Evolutionary conservation across 2,888 invertebrate species (phyloP), one percentile per base, ranked within the genome.

Genomic region (Gordius sp.): DNA sequence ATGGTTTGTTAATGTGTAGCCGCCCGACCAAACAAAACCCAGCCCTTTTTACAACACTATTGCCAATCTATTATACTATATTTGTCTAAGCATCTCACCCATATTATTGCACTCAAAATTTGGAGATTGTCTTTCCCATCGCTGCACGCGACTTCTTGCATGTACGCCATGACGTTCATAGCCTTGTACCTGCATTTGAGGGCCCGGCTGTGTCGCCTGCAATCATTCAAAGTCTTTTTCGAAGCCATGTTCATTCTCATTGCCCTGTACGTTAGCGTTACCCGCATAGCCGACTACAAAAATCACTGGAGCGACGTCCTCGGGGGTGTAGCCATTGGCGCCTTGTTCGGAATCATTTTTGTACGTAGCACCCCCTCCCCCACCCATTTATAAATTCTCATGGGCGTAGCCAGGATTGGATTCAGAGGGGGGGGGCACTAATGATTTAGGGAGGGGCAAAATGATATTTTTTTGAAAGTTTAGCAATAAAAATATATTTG

Each of bases 171-270:
- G 47, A 23, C 20, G 47, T 47, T 47, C 20, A 47, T 20, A n/a
- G 47, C 47, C 20, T 23, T 47, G 4, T 47, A 47, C 47, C 20
- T 47, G 47, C 47, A 47, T 20, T 23, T 47, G 4, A 47, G 47
- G 20, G 47, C 47, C 4, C 8, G 47, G 20, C 20, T 47, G 20
- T 47, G 47, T 23, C 8, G 47, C n/a, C 23, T 47, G 8, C 47
- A 47, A 47, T 47, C 47, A n/a, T 47, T 47, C 47, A 47, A 47
- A 20, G 4, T 20, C 4, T 47, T 47, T 20, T 47, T 47, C 47
- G 16, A 47, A 47, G 20, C 16, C 47, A 4, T 13, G 4, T 47
- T 47, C 20, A n/a, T 47, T n/a, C 47, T 47, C 47, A n/a, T 47
- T 18, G 4, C 47, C 16, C 47, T 47, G 4, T 47, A 47, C 23